A percentile compares a stretch with the other conserved stretches of the same genome.
These are phyloP conservation scores for Polyergus mexicanus DNA, from an alignment of 1,140 invertebrate genomes.

Conservation along the genomic window DNA sequence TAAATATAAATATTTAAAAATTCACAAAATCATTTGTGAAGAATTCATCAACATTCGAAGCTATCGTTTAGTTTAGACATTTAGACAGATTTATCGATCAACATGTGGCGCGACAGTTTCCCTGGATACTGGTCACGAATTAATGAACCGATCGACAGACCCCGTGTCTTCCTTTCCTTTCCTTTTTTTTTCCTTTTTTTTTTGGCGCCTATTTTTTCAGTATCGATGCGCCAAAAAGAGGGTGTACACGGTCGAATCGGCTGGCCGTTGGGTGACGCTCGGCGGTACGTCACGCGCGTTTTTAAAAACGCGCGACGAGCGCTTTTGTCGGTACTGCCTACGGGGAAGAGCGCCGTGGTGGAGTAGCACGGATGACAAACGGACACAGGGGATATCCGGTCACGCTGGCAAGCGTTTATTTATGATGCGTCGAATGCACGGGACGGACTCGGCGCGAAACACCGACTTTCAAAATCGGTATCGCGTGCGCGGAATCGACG, in stretches of 20 bases:
- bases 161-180: conserved; percentile 11
- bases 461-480: conserved; percentile 65
- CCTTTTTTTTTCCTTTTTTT: conserved; percentile 20
- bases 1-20: background rate
- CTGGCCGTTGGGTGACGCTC: conserved; percentile 18
- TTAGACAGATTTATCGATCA: conserved; percentile 9
- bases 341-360: conserved; percentile 13
- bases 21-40: background rate
- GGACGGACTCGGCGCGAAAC: conserved; percentile 69
- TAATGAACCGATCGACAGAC: conserved; percentile 48
- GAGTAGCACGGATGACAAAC: conserved; percentile 69
- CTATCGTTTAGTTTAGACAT: background rate
- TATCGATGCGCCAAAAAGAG: background rate
- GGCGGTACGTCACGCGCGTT: conserved; percentile 60
- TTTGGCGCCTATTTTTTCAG: background rate
- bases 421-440: conserved; percentile 66
- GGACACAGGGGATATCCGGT: conserved; percentile 71
- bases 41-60: background rate
- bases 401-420: conserved; percentile 73
- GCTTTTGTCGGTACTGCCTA: conserved; percentile 67
- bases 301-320: conserved; percentile 62
- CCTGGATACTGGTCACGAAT: conserved; percentile 36
- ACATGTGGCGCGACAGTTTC: background rate
- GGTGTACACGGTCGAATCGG: conserved; percentile 5
- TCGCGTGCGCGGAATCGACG: conserved; percentile 65